phyloP scores from a whole-genome alignment of 2,113 vertebrate genomes.

The Craseonycteris thonglongyai region DNA sequence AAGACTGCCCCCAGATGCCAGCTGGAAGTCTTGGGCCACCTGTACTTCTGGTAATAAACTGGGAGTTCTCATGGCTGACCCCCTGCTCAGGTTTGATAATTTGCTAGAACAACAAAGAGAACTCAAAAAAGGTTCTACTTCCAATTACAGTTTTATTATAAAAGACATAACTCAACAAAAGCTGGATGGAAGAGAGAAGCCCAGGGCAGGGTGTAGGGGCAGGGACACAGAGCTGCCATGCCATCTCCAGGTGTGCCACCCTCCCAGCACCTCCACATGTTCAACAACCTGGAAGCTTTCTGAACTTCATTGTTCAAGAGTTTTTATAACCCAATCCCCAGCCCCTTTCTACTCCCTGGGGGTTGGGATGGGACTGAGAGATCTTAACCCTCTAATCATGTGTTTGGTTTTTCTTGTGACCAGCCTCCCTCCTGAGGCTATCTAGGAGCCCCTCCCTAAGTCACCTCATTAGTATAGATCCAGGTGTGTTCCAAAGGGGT shows the following conservation, averaged over 20 bases:
- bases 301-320: background rate
- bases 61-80: background rate
- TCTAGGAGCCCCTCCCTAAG: background rate
- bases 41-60: background rate
- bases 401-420: background rate
- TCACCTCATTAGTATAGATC: background rate
- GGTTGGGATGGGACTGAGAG: background rate
- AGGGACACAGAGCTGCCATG: fast-evolving
- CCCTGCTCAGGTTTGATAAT: background rate
- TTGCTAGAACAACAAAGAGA: background rate
- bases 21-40: background rate
- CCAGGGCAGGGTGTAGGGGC: background rate
- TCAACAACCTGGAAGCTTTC: background rate
- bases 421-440: background rate
- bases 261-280: background rate
- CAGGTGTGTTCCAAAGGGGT: background rate
- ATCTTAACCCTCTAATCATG: background rate
- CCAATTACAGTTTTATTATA: background rate
- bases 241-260: fast-evolving
- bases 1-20: background rate
- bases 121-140: background rate
- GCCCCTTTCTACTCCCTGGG: background rate
- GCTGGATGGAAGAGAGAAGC: background rate
- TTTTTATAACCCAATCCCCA: background rate
- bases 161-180: background rate